Conservation (phyloP, 2,113 vertebrate genomes). For the Castor canadensis region DNA sequence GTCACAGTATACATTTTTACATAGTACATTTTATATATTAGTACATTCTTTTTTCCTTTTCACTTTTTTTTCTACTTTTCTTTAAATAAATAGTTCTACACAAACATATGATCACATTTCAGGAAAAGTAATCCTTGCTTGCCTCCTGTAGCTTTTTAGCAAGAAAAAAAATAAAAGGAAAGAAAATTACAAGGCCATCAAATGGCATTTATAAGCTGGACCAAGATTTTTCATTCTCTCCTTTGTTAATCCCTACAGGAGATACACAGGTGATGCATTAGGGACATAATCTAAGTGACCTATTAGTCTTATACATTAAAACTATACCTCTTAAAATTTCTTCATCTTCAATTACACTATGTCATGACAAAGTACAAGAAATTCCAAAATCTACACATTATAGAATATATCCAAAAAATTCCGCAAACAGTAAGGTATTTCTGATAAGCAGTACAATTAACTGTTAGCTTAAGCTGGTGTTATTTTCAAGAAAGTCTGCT, state of each 20-base stretch:
- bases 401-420: not conserved
- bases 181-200: constrained; percentile 62
- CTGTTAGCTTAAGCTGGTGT: not conserved
- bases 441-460: not conserved
- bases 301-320: constrained; percentile 74
- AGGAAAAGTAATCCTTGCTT: not conserved
- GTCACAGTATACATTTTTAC: too few relatives aligned
- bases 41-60: not conserved
- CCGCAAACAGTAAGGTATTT: not conserved
- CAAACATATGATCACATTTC: not conserved
- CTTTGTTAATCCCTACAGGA: constrained; percentile 77
- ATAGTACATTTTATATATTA: not conserved
- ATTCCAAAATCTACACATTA: not conserved
- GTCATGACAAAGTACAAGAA: not conserved
- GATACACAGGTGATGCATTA: constrained; percentile 72
- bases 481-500: not conserved
- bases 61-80: not conserved
- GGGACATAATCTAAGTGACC: constrained; percentile 76
- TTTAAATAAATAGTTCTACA: not conserved
- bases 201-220: constrained; percentile 82
- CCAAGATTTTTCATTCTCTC: constrained; percentile 66
- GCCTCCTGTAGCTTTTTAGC: constrained; percentile 54
- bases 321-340: constrained; percentile 63
- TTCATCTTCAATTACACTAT: constrained; percentile 1
- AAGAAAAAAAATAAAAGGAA: not conserved